Evolutionary conservation across 2,113 vertebrate species (phyloP).

Genomic region (Zosterops japonicus): DNA sequence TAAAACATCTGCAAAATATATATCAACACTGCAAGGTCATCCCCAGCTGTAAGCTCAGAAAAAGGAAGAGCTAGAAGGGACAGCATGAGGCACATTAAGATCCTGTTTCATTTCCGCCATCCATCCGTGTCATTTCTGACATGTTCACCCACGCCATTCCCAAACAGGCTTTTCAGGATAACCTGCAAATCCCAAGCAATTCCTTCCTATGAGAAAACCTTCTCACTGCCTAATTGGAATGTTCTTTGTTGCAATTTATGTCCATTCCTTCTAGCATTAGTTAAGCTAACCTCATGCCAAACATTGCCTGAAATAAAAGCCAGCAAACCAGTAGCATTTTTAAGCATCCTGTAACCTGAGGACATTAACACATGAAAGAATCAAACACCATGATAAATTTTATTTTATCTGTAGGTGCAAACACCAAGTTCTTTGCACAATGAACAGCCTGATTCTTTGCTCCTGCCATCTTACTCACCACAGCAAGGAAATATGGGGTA

Average conservation of each 20-base stretch:
- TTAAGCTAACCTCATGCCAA: neutral
- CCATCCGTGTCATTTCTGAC: neutral
- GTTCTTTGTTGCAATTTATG: neutral
- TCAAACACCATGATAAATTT: neutral
- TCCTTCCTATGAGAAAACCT: neutral
- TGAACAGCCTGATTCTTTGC: conserved; percentile 68
- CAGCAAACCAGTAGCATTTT: neutral
- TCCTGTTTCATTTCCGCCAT: neutral
- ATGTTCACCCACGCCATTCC: neutral
- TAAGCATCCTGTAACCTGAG: neutral
- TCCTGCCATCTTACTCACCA: conserved; percentile 71
- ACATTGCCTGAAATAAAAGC: neutral
- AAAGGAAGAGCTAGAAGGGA: neutral
- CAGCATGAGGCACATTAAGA: neutral
- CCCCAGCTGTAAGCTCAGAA: neutral
- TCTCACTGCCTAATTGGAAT: neutral
- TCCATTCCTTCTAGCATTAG: neutral
- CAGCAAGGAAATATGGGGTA: conserved; percentile 71
- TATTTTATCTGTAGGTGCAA: conserved; percentile 66
- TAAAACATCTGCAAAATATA: neutral
- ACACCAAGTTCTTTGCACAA: conserved; percentile 72
- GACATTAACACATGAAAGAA: neutral
- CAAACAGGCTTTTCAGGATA: neutral
- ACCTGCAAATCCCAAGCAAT: neutral
- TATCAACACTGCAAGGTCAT: neutral